These are phyloP conservation scores for Prosapia bicincta DNA, from an alignment of 2,888 invertebrate genomes.

Conservation along the genomic window DNA sequence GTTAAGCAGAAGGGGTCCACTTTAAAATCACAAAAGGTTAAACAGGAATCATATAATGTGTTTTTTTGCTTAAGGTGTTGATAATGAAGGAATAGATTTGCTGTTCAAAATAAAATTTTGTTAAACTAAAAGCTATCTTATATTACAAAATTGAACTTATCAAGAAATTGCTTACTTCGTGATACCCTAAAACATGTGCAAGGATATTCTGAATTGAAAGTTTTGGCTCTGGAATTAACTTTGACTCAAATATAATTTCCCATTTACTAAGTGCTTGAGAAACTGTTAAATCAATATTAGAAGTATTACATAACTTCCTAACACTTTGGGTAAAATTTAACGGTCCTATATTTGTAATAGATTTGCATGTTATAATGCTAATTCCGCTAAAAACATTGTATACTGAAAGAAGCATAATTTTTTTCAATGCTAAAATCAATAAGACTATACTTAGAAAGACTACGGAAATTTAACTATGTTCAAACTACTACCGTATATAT, in stretches of 20 bases:
- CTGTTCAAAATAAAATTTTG: too few relatives aligned
- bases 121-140: too few relatives aligned
- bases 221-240: neutral
- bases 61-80: too few relatives aligned
- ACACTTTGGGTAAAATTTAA: neutral
- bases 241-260: neutral
- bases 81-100: too few relatives aligned
- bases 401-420: neutral
- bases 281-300: neutral
- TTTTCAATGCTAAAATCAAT: too few relatives aligned
- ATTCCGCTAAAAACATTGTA: neutral
- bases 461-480: too few relatives aligned
- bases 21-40: too few relatives aligned
- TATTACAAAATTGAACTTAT: too few relatives aligned
- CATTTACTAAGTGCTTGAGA: neutral
- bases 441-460: too few relatives aligned
- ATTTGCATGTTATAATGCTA: neutral
- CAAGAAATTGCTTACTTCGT: neutral
- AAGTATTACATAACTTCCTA: neutral
- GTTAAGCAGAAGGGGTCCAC: too few relatives aligned
- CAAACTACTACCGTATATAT: too few relatives aligned
- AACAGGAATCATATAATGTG: too few relatives aligned
- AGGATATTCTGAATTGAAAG: neutral
- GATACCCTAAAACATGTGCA: neutral
- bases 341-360: neutral